Evolutionary conservation across 2,797 vertebrate species (phyloP).

Genomic region (Psittacula derbiana): DNA sequence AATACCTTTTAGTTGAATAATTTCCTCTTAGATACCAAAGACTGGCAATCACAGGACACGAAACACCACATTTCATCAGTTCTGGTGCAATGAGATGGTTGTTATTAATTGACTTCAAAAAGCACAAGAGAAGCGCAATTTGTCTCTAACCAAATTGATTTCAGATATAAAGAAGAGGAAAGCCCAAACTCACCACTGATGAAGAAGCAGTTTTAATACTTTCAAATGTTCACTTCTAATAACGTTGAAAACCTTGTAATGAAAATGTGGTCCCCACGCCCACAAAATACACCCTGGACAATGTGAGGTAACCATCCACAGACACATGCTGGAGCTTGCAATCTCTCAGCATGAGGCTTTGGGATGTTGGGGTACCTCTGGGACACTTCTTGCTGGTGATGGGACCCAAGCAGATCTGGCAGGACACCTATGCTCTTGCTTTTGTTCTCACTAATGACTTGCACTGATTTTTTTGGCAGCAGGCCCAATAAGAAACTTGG

Average conservation of each 20-base stretch:
- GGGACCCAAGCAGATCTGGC: neutral
- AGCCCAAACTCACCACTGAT: neutral
- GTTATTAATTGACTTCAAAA: neutral
- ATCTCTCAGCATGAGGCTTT: fast-evolving
- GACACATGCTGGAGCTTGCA: fast-evolving
- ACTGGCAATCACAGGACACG: neutral
- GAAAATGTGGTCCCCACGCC: neutral
- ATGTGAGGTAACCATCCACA: neutral
- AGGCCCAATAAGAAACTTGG: neutral
- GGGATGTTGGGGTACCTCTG: neutral
- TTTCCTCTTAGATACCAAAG: neutral
- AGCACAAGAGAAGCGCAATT: neutral
- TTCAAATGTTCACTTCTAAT: neutral
- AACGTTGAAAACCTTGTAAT: fast-evolving
- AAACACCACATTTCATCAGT: neutral
- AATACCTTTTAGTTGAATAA: neutral
- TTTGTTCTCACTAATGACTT: neutral
- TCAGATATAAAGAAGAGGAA: neutral
- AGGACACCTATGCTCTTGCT: neutral
- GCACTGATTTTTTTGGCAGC: neutral
- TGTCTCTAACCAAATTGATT: neutral
- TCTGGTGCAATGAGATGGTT: neutral
- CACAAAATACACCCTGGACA: neutral
- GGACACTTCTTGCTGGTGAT: neutral
- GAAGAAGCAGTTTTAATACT: neutral